Base-by-base conservation (phyloP, 2,113 vertebrate species). In the Epinephelus fuscoguttatus region DNA sequence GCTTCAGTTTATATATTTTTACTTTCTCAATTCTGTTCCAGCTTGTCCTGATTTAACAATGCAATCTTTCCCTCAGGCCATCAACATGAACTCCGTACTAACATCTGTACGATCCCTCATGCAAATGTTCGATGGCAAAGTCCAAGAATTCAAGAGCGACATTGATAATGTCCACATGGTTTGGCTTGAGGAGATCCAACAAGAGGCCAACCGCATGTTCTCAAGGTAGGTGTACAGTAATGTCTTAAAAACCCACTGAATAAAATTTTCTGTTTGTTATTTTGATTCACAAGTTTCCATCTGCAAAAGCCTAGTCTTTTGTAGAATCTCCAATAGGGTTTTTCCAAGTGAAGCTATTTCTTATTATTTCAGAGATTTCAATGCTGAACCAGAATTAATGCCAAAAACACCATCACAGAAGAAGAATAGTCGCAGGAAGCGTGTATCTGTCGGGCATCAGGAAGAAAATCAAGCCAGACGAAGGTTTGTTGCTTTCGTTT, bases 401-500 rank as follows among this genome's bases (percentile, higher is more conserved):
- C 98, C 98, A 27, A 99, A 99, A 92, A 99, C 98, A 0, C 98
- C 98, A 2, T 98, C 98, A 64, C 97, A 99, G 91, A 99, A 97
- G 82, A 98, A 94, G 84, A 96, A 95, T 12, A 95, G 90, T 86
- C 97, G 96, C 57, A 96, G 96, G 86, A 98, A 95, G 81, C 94
- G 96, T 0, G 30, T 93, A 19, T 97, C 96, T 27, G 12, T 76
- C 12, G 77, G 95, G 13, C 94, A 90, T 3, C 90, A 92, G 57
- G 94, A 94, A 67, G 96, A 96, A 45, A 93, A 77, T 72, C 94
- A 85, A 75, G 83, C 91, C 83, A 96, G 90, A 79, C 94, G 95
- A 92, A 95, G 97, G 97, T 97, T 81, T 73, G 89, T 74, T 33
- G n/a, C 7, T 14, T 73, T 64, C 14, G n/a, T 53, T 63, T 3